Conservation (phyloP, 2,797 vertebrate genomes). For the Phrynocephalus guinanensis region DNA sequence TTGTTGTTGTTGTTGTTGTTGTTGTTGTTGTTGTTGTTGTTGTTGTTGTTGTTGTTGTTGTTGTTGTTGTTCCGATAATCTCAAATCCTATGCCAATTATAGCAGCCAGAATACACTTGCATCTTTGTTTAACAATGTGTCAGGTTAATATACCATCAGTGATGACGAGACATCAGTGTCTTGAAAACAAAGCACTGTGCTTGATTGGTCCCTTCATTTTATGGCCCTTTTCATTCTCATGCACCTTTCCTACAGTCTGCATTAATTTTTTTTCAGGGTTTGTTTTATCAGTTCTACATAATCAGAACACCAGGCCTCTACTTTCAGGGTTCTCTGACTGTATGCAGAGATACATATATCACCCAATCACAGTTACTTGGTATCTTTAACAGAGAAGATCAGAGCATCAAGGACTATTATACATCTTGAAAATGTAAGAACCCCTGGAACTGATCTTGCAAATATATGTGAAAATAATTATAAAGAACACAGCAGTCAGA, state of each 20-base stretch:
- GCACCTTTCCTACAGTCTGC: background rate
- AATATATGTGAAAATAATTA: background rate
- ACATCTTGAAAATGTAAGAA: background rate
- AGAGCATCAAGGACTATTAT: background rate
- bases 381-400: background rate
- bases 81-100: no score
- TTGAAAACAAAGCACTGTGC: background rate
- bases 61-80: no score
- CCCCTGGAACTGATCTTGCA: slow-evolving; percentile 4
- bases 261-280: background rate
- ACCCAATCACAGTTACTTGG: background rate
- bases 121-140: background rate
- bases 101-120: background rate
- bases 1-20: no score
- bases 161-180: no score
- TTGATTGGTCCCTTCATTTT: background rate
- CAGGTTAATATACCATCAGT: background rate
- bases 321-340: background rate
- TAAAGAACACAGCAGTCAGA: background rate
- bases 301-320: background rate
- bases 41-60: no score
- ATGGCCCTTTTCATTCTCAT: background rate
- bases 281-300: background rate
- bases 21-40: no score
- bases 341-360: background rate